Base-by-base conservation (phyloP, 2,113 vertebrate species). In the Coreoperca whiteheadi region DNA sequence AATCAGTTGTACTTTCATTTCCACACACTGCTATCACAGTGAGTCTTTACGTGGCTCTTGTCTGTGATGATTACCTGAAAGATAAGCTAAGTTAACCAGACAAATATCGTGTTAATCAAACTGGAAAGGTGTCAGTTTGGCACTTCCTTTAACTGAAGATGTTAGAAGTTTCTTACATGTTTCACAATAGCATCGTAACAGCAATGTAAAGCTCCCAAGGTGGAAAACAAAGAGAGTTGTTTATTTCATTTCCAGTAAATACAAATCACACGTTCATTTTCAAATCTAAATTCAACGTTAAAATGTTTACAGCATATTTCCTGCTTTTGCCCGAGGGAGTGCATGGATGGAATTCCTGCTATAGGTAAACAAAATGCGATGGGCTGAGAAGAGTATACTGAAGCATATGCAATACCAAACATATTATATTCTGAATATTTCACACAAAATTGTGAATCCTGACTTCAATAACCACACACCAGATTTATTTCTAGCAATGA, bases 171-270 rank as follows among this genome's bases (percentile, higher is more conserved):
- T 74, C 51, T 64, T 11, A 51, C 69, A 4, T 61, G 50, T 72
- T 48, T 25, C 28, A 75, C 11, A 76, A 80, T 16, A 51, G 28
- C 37, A 41, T 60, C 0, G 0, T 11, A 67, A 69, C n/a, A 74
- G 30, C 15, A 86, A 85, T 46, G 21, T 66, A 77, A 9, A 0
- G 63, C 32, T n/a, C 10, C 25, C 3, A 23, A 41, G 0, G 39
- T 77, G 14, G 12, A 73, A 82, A 74, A 59, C 41, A 37, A 69
- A 83, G 48, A 74, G 12, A 3, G 4, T 39, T 48, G 37, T 93
- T 92, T 91, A 91, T 88, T 89, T 39, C 0, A 61, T 28, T 88
- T 74, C 1, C 8, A 72, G 15, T 43, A 0, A 41, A 25, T 15
- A 64, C 70, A 81, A 71, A 84, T 69, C n/a, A 41, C 18, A 59